A percentile compares a stretch with the other conserved stretches of the same genome.
phyloP scores from a whole-genome alignment of 2,888 invertebrate genomes.

The Leptothorax acervorum region DNA sequence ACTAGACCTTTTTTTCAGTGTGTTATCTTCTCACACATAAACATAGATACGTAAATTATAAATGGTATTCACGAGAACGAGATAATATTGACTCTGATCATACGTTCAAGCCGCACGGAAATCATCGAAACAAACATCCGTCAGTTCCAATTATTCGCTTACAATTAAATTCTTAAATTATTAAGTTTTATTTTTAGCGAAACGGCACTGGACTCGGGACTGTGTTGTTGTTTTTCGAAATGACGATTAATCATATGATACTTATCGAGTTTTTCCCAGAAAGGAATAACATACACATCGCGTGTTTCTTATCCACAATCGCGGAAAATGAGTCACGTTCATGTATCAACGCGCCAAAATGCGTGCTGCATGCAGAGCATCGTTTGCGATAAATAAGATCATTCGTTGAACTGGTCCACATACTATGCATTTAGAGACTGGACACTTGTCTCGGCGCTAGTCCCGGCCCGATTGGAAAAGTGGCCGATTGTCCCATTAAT shows the following conservation, averaged over 20 bases:
- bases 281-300: not conserved
- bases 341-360: not conserved
- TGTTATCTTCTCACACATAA: not conserved
- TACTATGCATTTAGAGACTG: conserved; percentile 36
- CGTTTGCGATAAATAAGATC: conserved; percentile 20
- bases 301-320: not conserved
- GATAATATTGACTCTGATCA: not conserved
- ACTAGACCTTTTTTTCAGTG: no score
- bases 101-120: not conserved
- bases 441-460: conserved; percentile 39
- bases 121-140: not conserved
- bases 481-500: conserved; percentile 69
- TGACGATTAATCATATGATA: not conserved
- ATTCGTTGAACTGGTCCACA: conserved; percentile 43
- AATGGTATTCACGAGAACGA: not conserved
- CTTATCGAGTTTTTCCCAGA: not conserved
- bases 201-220: not conserved
- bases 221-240: not conserved
- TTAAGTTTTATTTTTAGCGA: not conserved
- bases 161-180: not conserved
- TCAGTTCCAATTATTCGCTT: not conserved
- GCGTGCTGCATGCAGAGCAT: not conserved
- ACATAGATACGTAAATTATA: not conserved
- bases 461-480: conserved; percentile 66
- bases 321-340: not conserved